A percentile compares a stretch with the other conserved stretches of the same genome.
These are phyloP conservation scores for Helicoverpa armigera DNA, from an alignment of 1,140 invertebrate species.

Conservation along the genomic window DNA sequence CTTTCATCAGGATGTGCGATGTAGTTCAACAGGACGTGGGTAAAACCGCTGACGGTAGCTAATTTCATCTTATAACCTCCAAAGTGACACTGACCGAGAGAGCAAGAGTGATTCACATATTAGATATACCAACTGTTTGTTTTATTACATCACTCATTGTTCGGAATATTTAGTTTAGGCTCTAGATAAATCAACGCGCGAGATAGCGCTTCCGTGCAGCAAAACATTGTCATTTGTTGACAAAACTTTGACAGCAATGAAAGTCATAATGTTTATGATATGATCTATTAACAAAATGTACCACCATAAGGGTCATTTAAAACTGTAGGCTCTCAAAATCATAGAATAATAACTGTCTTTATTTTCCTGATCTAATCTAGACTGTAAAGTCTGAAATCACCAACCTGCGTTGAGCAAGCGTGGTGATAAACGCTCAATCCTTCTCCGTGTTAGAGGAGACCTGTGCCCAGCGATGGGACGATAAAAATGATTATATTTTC, in stretches of 20 bases:
- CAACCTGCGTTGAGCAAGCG: too few relatives aligned
- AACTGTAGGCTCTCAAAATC: too few relatives aligned
- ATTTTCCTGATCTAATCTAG: neutral
- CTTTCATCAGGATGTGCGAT: too few relatives aligned
- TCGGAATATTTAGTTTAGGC: conserved; percentile 11
- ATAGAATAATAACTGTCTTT: neutral
- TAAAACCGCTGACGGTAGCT: too few relatives aligned
- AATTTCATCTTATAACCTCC: neutral
- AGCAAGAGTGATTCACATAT: conserved; percentile 5
- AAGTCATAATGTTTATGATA: conserved; percentile 1
- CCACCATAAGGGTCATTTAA: too few relatives aligned
- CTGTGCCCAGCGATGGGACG: neutral
- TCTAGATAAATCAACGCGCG: conserved; percentile 3
- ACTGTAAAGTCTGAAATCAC: too few relatives aligned
- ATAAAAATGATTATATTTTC: neutral
- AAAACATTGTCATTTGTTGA: conserved; percentile 25
- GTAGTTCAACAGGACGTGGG: too few relatives aligned
- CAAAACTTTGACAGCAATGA: conserved; percentile 20
- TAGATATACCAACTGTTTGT: neutral
- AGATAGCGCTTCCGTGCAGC: conserved; percentile 17
- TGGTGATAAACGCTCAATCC: too few relatives aligned
- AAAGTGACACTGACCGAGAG: conserved; percentile 32
- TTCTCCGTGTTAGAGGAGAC: too few relatives aligned
- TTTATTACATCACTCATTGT: conserved; percentile 32
- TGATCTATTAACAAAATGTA: too few relatives aligned